Base-by-base conservation (phyloP, 2,797 vertebrate genomes). In the Gallinago stenura region DNA sequence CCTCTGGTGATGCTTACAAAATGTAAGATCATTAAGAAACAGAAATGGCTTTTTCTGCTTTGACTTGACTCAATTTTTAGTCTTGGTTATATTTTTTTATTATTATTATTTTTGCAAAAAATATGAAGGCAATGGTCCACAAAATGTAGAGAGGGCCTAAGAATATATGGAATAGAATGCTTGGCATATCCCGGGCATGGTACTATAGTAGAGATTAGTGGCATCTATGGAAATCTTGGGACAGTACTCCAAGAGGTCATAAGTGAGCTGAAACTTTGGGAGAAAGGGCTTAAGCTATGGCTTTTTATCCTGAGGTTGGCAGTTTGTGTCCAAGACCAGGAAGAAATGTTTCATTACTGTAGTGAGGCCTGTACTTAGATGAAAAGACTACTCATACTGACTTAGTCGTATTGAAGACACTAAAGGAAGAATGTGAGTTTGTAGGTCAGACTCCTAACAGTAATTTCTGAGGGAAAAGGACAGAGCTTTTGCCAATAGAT, bases 1-100 rank as follows among this genome's bases (percentile, higher is more conserved):
- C 82, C 45, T 84, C 33, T 54, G 53, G 26, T 77, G 33, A 87
- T 77, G 45, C 41, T 85, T 89, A 83, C 39, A 62, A 77, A 89
- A 75, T 50, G 9, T 87, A 46, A 89, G 58, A 65, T 54, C 69
- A 48, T 54, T 94, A 79, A 68, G 81, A 83, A 90, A 77, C 18
- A 84, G 53, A 75, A 77, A 64, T 53, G 64, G 45, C 60, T 75
- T 92, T 97, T 96, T 85, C 78, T 92, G 39, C 81, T 91, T 93
- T 91, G 46, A 76, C 25, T 57, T 81, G n/a, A 82, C 51, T 82
- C 21, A 68, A 37, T 61, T 79, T 83, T 56, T 69, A 46, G 45
- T 66, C 56, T 60, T 54, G 30, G 15, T 21, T n/a, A 17, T 60
- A 60, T 60, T 60, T 60, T 60, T 60, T 58, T 33, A 56, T 56